Conservation (phyloP, 2,888 invertebrate species). For the Melitaea athalia region DNA sequence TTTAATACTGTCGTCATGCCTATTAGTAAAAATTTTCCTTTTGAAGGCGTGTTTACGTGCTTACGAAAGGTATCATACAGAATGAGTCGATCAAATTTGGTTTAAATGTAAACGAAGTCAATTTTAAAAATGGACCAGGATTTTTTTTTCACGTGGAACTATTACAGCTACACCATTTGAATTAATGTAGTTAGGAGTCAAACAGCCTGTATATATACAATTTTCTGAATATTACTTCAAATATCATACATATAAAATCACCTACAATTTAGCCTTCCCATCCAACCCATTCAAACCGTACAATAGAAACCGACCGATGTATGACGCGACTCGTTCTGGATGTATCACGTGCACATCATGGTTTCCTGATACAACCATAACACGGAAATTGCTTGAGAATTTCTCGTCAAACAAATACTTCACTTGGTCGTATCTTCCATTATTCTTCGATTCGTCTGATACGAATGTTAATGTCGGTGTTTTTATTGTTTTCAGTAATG, state of each 20-base stretch:
- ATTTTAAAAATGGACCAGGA: too few species aligned
- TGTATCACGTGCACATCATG: conserved; percentile 83
- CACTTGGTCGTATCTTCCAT: conserved; percentile 48
- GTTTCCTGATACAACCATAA: conserved; percentile 69
- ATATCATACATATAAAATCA: not conserved
- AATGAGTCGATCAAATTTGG: too few species aligned
- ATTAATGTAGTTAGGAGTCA: too few species aligned
- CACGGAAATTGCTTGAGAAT: conserved; percentile 51
- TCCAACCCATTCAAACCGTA: conserved; percentile 55
- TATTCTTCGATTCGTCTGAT: conserved; percentile 48
- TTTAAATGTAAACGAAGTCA: too few species aligned
- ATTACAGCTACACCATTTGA: too few species aligned
- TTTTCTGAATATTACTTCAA: too few species aligned
- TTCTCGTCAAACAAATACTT: conserved; percentile 57
- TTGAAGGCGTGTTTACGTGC: too few species aligned
- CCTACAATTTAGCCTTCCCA: conserved; percentile 55
- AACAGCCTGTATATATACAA: too few species aligned
- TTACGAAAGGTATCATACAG: too few species aligned
- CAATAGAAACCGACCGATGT: conserved; percentile 65
- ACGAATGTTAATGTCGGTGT: conserved; percentile 57
- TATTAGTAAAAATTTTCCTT: too few species aligned
- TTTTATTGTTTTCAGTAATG: conserved; percentile 53
- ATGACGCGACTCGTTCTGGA: conserved; percentile 76
- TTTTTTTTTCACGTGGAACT: too few species aligned
- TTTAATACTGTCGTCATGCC: too few species aligned